Conservation (phyloP, 35 echinoderm and acorn worm genomes). For the Apostichopus japonicus region DNA sequence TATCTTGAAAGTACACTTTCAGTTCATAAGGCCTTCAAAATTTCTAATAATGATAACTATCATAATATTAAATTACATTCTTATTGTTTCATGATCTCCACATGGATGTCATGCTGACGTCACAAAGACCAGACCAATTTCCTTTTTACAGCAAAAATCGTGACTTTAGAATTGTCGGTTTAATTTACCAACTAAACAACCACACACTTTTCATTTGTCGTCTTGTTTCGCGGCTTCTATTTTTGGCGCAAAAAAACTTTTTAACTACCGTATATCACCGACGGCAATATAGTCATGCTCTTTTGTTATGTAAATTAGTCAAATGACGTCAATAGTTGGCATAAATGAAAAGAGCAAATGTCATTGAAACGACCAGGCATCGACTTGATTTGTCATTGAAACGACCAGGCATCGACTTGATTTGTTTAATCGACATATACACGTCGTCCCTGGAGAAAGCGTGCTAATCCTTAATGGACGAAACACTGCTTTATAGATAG, state of each 20-base stretch:
- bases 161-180: not conserved
- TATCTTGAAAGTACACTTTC: no score
- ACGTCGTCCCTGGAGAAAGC: no score
- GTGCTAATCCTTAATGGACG: no score
- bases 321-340: not conserved
- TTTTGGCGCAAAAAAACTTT: not conserved
- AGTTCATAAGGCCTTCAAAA: no score
- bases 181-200: not conserved
- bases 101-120: not conserved
- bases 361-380: not conserved
- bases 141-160: not conserved
- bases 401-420: not conserved
- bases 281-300: not conserved
- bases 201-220: not conserved
- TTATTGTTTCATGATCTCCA: not conserved
- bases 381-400: not conserved
- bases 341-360: slow-evolving; percentile 1
- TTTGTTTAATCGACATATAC: not conserved
- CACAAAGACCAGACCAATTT: not conserved
- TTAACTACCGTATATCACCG: not conserved
- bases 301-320: not conserved
- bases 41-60: no score
- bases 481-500: no score
- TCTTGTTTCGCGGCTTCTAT: not conserved
- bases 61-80: no score